Evolutionary conservation across 2,888 invertebrate species (phyloP).

Genomic region (Drosophila diplacantha): DNA sequence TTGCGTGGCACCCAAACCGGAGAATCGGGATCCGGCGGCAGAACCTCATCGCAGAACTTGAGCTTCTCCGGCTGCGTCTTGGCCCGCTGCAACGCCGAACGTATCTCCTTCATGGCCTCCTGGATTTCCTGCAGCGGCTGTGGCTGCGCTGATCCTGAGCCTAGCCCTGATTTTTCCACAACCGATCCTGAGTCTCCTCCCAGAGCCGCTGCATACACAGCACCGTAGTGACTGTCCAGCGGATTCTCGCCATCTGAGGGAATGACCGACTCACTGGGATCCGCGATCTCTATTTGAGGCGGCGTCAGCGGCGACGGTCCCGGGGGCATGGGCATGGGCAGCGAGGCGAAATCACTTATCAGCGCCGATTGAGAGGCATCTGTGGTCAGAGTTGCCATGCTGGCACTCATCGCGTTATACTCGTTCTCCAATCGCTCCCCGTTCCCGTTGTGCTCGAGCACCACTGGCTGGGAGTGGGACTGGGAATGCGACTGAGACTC

Average conservation of each 20-base stretch:
- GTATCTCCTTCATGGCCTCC: slow-evolving; percentile 89
- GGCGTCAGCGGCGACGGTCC: slow-evolving; percentile 26
- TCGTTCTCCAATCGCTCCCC: slow-evolving; percentile 55
- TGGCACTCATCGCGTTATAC: slow-evolving; percentile 48
- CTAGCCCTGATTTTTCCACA: neutral
- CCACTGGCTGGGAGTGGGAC: slow-evolving; percentile 36
- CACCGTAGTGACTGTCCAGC: slow-evolving; percentile 59
- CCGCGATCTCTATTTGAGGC: slow-evolving; percentile 39
- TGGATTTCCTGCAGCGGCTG: slow-evolving; percentile 78
- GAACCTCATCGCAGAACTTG: slow-evolving; percentile 75
- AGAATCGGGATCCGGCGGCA: slow-evolving; percentile 74
- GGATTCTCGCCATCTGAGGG: slow-evolving; percentile 10
- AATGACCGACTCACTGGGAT: slow-evolving; percentile 11
- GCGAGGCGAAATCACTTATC: slow-evolving; percentile 44
- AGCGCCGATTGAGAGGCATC: slow-evolving; percentile 41
- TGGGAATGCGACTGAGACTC: slow-evolving; percentile 22
- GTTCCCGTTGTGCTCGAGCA: slow-evolving; percentile 48
- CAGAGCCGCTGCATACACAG: slow-evolving; percentile 67
- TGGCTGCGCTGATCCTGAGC: neutral
- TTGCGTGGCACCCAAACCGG: slow-evolving; percentile 77
- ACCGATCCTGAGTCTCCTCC: neutral
- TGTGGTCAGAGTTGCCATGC: slow-evolving; percentile 30
- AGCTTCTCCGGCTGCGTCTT: slow-evolving; percentile 77
- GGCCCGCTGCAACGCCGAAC: slow-evolving; percentile 83
- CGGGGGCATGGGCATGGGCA: slow-evolving; percentile 36